Conservation (phyloP, 2,888 invertebrate genomes). For the Spodoptera picta region DNA sequence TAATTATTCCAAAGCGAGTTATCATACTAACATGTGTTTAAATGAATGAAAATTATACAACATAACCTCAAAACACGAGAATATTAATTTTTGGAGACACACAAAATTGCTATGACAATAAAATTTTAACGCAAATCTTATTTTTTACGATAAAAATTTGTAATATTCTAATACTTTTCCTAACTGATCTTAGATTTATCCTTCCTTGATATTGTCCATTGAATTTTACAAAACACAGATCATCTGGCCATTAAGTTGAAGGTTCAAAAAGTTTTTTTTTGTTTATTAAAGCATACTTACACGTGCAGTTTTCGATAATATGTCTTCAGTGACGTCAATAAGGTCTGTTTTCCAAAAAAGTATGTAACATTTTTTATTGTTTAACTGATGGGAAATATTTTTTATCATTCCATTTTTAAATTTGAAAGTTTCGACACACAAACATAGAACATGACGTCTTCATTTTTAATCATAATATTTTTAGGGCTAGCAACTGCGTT, state of each 20-base stretch:
- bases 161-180: conserved; percentile 48
- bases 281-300: no score
- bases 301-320: no score
- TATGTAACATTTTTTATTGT: no score
- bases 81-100: conserved; percentile 39
- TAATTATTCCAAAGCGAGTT: no score
- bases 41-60: background rate
- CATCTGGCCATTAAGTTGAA: background rate
- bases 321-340: no score
- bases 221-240: conserved; percentile 45
- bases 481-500: conserved; percentile 1
- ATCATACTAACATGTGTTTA: background rate
- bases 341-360: no score
- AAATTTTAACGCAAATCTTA: conserved; percentile 38
- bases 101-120: conserved; percentile 59
- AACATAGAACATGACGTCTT: background rate
- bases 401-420: no score
- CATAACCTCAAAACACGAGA: conserved; percentile 23
- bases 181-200: conserved; percentile 45
- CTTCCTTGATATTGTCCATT: conserved; percentile 32
- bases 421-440: no score
- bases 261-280: background rate
- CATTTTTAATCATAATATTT: background rate
- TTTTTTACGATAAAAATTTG: conserved; percentile 40
- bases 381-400: no score